Evolutionary conservation across 2,113 vertebrate genomes (phyloP).

Genomic region (Amazona guildingii): DNA sequence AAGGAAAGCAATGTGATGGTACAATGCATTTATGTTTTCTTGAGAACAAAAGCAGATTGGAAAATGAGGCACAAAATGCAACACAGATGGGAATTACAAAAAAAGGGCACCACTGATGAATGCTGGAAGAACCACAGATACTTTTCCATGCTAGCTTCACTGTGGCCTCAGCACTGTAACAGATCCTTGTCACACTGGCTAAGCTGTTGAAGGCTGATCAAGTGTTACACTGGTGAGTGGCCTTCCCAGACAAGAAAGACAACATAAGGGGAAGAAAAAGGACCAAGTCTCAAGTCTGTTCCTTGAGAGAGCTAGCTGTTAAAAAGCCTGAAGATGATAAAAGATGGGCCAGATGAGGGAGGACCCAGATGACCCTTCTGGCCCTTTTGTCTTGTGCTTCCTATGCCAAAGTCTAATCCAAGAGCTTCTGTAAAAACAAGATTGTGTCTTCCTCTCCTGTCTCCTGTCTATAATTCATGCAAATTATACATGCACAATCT

Average conservation of each 20-base stretch:
- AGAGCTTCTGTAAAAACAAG: background rate
- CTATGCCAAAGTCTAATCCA: background rate
- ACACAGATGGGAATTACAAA: background rate
- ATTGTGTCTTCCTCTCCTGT: background rate
- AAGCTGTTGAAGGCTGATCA: background rate
- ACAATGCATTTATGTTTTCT: background rate
- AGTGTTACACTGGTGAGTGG: background rate
- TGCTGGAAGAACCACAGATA: background rate
- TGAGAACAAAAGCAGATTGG: background rate
- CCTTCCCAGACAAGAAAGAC: background rate
- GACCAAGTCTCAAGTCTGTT: background rate
- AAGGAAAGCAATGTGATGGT: background rate
- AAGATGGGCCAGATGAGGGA: background rate
- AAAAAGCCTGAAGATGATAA: background rate
- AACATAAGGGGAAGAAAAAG: background rate
- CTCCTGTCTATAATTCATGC: background rate
- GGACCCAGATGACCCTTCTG: background rate
- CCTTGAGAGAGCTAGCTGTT: background rate
- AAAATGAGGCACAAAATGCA: constrained; percentile 25
- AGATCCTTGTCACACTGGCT: background rate
- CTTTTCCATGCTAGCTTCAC: background rate
- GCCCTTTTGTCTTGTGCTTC: background rate
- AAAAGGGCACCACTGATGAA: background rate
- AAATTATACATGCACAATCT: background rate
- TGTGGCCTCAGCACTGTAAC: background rate